Evolutionary conservation across 2,888 invertebrate genomes (phyloP).

Genomic region (Beris chalybata): DNA sequence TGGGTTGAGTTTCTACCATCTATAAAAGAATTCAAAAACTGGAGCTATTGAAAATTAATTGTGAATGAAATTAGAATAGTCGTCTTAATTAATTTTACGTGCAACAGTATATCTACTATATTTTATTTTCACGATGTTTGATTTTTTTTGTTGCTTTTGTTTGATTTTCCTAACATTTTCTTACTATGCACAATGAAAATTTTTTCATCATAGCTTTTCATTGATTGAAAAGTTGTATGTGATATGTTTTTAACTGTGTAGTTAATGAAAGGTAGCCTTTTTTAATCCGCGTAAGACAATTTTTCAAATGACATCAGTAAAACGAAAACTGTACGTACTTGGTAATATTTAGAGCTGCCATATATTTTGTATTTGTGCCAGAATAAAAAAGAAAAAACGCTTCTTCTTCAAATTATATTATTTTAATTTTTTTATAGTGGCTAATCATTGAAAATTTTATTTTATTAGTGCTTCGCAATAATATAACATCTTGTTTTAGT

Average conservation of each 20-base stretch:
- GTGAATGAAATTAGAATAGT: no score
- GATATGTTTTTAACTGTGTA: not conserved
- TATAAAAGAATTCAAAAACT: no score
- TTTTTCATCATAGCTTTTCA: not conserved
- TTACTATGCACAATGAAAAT: constrained; percentile 4
- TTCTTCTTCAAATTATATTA: not conserved
- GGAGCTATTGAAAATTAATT: no score
- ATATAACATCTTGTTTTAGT: no score
- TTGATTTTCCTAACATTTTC: not conserved
- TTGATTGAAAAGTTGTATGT: no score
- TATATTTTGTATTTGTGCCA: not conserved
- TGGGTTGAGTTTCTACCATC: no score
- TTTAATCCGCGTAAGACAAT: constrained; percentile 27
- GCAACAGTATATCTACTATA: no score
- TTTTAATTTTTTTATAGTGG: constrained; percentile 4
- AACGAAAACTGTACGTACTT: not conserved
- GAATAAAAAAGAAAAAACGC: no score
- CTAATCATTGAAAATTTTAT: no score
- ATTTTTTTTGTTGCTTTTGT: not conserved
- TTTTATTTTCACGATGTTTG: not conserved
- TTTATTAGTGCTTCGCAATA: no score
- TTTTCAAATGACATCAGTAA: constrained; percentile 14
- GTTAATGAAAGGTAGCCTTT: constrained; percentile 37
- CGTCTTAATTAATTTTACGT: no score
- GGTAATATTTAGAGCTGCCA: not conserved